Evolutionary conservation across 2,797 vertebrate genomes (phyloP).

Genomic region (Schizopygopsis pylzovi): DNA sequence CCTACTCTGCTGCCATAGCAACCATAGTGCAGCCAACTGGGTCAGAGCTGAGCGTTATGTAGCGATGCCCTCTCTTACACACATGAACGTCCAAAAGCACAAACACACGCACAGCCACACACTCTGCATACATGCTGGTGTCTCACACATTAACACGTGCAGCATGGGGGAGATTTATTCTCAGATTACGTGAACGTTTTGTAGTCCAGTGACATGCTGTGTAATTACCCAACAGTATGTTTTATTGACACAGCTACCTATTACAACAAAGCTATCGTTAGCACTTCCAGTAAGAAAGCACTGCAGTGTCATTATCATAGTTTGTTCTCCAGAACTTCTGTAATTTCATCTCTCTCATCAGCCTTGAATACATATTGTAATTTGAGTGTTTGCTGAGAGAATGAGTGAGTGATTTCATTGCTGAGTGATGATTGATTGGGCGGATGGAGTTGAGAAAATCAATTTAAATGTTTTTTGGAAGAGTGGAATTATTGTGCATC

Average conservation of each 20-base stretch:
- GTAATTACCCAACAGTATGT: constrained; percentile 43
- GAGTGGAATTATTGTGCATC: neutral
- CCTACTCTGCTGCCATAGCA: constrained; percentile 84
- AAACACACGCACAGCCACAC: neutral
- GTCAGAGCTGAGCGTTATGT: constrained; percentile 71
- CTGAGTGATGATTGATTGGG: constrained; percentile 1
- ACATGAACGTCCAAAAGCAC: constrained; percentile 22
- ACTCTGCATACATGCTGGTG: neutral
- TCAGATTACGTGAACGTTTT: constrained; percentile 41
- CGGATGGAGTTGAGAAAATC: constrained; percentile 1
- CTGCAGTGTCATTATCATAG: constrained; percentile 32
- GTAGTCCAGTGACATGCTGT: constrained; percentile 31
- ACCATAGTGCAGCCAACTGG: constrained; percentile 81
- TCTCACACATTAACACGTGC: constrained; percentile 21
- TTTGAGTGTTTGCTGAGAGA: neutral
- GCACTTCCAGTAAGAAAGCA: constrained; percentile 10
- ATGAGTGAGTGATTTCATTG: too few species aligned
- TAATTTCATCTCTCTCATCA: neutral
- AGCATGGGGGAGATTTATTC: constrained; percentile 46
- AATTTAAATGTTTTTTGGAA: neutral
- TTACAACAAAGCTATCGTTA: constrained; percentile 44
- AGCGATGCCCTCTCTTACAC: constrained; percentile 49
- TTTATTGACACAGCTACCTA: constrained; percentile 45
- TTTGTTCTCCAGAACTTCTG: constrained; percentile 23
- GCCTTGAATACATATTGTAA: constrained; percentile 15